phyloP scores from a whole-genome alignment of 2,113 vertebrate species.

The Columba janthina region DNA sequence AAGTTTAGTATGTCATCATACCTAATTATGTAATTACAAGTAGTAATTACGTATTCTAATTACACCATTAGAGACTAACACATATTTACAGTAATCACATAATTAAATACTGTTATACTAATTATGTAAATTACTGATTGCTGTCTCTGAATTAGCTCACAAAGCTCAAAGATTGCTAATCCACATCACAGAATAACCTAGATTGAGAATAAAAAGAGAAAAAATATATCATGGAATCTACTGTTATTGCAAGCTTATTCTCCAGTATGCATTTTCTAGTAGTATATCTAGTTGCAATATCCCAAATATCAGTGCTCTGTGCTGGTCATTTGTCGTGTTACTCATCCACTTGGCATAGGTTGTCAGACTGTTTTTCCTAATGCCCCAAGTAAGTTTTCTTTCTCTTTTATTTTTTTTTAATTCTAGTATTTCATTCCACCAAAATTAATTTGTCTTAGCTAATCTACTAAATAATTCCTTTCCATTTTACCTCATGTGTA shows the following conservation, averaged over 20 bases:
- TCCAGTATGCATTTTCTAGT: not conserved
- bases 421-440: not conserved
- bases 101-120: slow-evolving; percentile 60
- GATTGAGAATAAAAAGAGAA: not conserved
- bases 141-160: slow-evolving; percentile 37
- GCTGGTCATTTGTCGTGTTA: not conserved
- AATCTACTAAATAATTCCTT: not conserved
- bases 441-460: not conserved
- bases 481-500: not conserved
- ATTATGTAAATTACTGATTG: slow-evolving; percentile 59
- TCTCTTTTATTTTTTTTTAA: no score
- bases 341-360: not conserved
- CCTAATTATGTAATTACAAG: slow-evolving; percentile 56
- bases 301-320: not conserved
- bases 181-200: not conserved
- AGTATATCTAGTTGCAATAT: not conserved
- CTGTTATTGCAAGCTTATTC: not conserved
- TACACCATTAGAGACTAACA: slow-evolving; percentile 33
- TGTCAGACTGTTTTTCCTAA: not conserved
- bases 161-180: not conserved
- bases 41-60: slow-evolving; percentile 56
- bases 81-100: slow-evolving; percentile 61
- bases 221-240: not conserved
- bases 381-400: not conserved
- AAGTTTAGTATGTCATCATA: slow-evolving; percentile 17